Conservation (phyloP, 2,797 vertebrate species). For the Pseudopleuronectes americanus region DNA sequence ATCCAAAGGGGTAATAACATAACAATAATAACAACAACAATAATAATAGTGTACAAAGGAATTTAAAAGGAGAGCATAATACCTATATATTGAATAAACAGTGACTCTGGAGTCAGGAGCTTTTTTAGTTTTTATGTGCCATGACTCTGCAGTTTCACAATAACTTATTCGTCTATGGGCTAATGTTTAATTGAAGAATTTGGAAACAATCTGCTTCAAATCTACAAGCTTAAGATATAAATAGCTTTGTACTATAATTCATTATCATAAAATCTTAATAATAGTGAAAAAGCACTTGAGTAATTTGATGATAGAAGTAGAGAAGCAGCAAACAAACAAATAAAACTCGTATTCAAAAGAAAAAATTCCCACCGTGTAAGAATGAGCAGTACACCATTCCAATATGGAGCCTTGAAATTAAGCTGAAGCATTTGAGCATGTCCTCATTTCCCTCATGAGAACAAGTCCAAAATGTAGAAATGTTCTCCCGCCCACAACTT, state of each 20-base stretch:
- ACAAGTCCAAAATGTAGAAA: conserved; percentile 21
- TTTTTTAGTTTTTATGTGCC: background rate
- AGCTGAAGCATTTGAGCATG: background rate
- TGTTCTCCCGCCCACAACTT: conserved; percentile 1
- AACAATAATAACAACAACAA: too few relatives aligned
- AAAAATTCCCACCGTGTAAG: background rate
- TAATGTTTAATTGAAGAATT: background rate
- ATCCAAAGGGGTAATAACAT: too few relatives aligned
- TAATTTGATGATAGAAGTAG: too few relatives aligned
- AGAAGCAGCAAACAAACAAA: too few relatives aligned
- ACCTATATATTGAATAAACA: background rate
- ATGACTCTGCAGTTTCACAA: background rate
- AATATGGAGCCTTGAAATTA: background rate
- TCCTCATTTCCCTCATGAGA: conserved; percentile 4
- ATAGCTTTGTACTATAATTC: too few relatives aligned
- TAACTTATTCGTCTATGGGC: too few relatives aligned
- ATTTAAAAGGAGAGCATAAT: too few relatives aligned
- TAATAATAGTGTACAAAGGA: too few relatives aligned
- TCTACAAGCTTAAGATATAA: too few relatives aligned
- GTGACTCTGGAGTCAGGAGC: background rate
- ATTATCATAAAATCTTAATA: too few relatives aligned
- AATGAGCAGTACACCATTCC: background rate
- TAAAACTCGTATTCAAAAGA: background rate
- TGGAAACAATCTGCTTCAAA: too few relatives aligned
- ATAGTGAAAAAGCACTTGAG: too few relatives aligned